Conservation (phyloP, 1,140 invertebrate genomes). For the Meloidogyne chitwoodi region DNA sequence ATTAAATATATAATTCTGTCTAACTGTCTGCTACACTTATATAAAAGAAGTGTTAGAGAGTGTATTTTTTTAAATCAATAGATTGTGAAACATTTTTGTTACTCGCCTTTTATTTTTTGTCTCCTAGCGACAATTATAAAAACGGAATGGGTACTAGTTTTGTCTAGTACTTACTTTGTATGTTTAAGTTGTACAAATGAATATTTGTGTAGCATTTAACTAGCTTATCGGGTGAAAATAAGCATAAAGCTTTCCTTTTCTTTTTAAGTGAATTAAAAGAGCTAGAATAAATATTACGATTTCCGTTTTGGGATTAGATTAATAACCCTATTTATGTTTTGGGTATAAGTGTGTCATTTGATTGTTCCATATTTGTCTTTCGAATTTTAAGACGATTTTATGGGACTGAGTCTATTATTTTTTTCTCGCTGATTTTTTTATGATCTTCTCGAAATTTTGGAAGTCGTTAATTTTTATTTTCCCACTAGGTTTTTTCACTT, state of each 20-base stretch:
- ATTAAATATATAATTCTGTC: not conserved
- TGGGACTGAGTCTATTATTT: too few relatives aligned
- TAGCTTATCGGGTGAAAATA: not conserved
- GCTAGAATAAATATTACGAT: not conserved
- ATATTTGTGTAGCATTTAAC: not conserved
- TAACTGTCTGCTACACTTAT: not conserved
- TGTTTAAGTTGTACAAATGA: not conserved
- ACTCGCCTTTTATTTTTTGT: not conserved
- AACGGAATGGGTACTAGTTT: not conserved
- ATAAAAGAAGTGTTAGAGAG: not conserved
- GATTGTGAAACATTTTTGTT: not conserved
- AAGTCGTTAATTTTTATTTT: too few relatives aligned
- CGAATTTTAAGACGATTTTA: too few relatives aligned
- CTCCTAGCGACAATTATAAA: not conserved
- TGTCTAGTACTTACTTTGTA: not conserved
- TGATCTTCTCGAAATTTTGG: too few relatives aligned
- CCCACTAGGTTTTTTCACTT: too few relatives aligned
- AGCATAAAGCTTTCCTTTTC: not conserved
- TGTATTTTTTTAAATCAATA: not conserved
- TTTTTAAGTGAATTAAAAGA: not conserved
- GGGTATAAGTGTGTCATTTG: too few relatives aligned
- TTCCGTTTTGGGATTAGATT: too few relatives aligned
- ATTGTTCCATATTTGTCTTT: too few relatives aligned
- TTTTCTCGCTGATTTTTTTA: too few relatives aligned
- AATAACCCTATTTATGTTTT: too few relatives aligned